Conservation (phyloP, 2,797 vertebrate species). For the Loriculus beryllinus region DNA sequence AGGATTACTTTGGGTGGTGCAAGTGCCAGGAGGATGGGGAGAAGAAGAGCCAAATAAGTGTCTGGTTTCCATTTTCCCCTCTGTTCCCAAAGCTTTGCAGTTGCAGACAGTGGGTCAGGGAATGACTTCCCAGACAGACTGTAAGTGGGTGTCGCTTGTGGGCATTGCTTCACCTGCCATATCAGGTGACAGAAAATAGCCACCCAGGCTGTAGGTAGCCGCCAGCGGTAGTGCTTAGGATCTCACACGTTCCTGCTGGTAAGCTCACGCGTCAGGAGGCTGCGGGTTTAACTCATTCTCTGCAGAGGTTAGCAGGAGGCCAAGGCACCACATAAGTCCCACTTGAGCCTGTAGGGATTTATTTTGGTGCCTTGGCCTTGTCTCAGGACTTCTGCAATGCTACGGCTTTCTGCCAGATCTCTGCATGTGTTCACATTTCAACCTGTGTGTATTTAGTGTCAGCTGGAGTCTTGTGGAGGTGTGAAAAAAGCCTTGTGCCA, state of each 20-base stretch:
- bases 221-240: constrained; percentile 1
- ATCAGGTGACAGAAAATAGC: neutral
- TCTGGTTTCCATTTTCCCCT: neutral
- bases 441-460: constrained; percentile 33
- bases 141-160: neutral
- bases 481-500: constrained; percentile 17
- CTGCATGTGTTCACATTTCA: neutral
- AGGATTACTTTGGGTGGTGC: neutral
- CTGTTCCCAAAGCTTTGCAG: neutral
- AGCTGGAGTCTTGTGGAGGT: constrained; percentile 1
- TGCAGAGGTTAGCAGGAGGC: neutral
- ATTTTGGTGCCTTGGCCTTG: constrained; percentile 47
- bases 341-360: constrained; percentile 46
- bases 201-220: neutral
- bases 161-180: constrained; percentile 42
- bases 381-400: constrained; percentile 52
- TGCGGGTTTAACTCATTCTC: neutral
- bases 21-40: neutral
- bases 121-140: neutral
- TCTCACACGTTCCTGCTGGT: neutral
- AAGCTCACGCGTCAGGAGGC: neutral
- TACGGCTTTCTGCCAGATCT: constrained; percentile 3
- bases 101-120: neutral
- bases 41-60: neutral
- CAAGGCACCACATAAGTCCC: constrained; percentile 46